These are phyloP conservation scores for Zophobas atratus DNA, from an alignment of 1,140 invertebrate genomes.

Conservation along the genomic window DNA sequence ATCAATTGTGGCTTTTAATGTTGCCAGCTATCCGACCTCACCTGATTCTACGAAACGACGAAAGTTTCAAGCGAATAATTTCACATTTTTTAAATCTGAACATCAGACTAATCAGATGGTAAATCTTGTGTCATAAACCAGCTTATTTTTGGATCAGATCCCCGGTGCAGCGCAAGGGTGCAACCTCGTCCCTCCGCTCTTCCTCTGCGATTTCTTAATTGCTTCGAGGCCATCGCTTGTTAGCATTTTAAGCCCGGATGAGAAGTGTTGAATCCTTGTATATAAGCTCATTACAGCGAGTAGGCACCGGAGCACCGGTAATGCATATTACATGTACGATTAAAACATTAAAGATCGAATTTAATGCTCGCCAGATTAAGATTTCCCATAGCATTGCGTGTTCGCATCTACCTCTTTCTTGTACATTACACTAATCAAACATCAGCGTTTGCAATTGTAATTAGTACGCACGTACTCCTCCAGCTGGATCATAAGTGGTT, in stretches of 20 bases:
- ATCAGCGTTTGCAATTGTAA: conserved; percentile 20
- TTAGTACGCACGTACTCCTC: conserved; percentile 12
- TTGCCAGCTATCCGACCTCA: no score
- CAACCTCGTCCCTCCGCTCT: no score
- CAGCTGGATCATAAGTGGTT: not conserved
- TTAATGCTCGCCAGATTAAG: conserved; percentile 48
- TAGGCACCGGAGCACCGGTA: conserved; percentile 36
- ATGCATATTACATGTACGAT: conserved; percentile 56
- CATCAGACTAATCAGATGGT: no score
- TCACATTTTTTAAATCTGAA: no score
- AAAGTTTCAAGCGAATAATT: no score
- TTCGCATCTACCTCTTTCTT: no score
- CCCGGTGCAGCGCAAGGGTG: no score
- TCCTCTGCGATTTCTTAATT: conserved; percentile 22
- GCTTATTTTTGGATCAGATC: no score
- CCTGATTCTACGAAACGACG: no score
- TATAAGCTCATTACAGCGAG: conserved; percentile 52
- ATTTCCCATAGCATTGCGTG: conserved; percentile 41
- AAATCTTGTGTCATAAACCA: no score
- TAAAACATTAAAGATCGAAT: conserved; percentile 54
- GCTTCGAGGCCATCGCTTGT: conserved; percentile 14
- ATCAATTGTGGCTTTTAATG: no score
- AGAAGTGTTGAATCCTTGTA: not conserved
- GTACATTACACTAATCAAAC: not conserved
- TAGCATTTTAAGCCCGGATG: conserved; percentile 30